Evolutionary conservation across 1,140 invertebrate species (phyloP).

Genomic region (Macrobrachium rosenbergii): DNA sequence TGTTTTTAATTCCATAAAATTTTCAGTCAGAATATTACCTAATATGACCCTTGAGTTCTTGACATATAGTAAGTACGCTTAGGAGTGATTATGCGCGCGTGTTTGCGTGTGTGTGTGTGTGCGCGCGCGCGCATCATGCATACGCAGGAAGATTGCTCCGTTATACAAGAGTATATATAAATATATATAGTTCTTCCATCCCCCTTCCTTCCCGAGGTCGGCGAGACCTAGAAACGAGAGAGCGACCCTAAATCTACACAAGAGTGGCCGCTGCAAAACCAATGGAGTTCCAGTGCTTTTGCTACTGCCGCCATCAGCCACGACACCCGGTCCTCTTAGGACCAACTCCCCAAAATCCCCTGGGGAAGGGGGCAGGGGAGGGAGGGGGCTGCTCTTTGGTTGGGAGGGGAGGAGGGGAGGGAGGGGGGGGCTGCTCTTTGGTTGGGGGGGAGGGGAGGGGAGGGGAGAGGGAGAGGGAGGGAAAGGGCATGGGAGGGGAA

Average conservation of each 20-base stretch:
- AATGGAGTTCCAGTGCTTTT: no score
- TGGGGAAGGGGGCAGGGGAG: background rate
- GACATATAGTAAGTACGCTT: background rate
- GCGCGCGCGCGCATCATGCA: background rate
- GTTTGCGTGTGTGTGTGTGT: constrained; percentile 29
- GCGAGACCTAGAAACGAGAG: no score
- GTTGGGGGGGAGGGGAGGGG: no score
- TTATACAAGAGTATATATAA: background rate
- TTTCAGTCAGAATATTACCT: no score
- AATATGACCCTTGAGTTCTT: no score
- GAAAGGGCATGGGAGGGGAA: background rate
- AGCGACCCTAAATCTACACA: no score
- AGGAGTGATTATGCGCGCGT: background rate
- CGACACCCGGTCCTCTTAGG: no score
- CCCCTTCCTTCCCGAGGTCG: no score
- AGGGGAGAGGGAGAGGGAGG: background rate
- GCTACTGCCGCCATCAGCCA: no score
- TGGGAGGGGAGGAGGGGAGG: constrained; percentile 3
- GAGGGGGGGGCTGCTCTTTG: background rate
- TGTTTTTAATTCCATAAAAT: background rate
- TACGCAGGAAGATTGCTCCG: background rate
- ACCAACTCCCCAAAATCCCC: background rate
- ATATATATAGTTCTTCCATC: background rate
- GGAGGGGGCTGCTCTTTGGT: no score
- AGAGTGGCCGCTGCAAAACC: no score